Conservation (phyloP, 2,888 invertebrate genomes). For the Fragum whitleyi region DNA sequence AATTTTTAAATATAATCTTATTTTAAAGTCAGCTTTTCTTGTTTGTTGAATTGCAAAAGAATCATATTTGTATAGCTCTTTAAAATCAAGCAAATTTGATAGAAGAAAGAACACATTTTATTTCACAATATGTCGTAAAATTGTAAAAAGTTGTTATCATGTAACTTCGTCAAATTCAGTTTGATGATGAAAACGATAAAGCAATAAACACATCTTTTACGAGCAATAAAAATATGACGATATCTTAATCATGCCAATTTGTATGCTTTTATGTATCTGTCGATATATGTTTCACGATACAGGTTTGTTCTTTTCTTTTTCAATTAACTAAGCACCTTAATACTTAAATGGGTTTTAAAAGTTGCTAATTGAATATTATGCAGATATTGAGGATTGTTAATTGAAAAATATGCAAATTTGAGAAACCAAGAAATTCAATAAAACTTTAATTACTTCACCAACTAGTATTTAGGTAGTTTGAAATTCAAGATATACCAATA, state of each 20-base stretch:
- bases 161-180: background rate
- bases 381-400: background rate
- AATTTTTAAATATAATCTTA: too few relatives aligned
- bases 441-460: background rate
- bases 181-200: constrained; percentile 16
- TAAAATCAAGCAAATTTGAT: too few relatives aligned
- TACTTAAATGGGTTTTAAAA: constrained; percentile 6
- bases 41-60: background rate
- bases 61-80: too few relatives aligned
- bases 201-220: constrained; percentile 26
- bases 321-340: constrained; percentile 17
- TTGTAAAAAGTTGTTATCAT: constrained; percentile 9
- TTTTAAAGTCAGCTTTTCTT: too few relatives aligned
- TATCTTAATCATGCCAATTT: constrained; percentile 55
- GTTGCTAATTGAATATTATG: constrained; percentile 7
- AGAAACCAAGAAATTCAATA: background rate
- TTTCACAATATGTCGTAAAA: constrained; percentile 15
- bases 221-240: constrained; percentile 28
- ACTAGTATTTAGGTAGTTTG: too few relatives aligned
- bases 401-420: constrained; percentile 20
- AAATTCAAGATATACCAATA: too few relatives aligned
- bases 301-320: background rate
- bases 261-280: constrained; percentile 31
- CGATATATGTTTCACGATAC: background rate
- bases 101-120: background rate